Percentiles rank a stretch among this genome's conserved stretches.
Evolutionary conservation across 2,113 vertebrate genomes (phyloP).

Genomic region (Aptenodytes patagonicus): DNA sequence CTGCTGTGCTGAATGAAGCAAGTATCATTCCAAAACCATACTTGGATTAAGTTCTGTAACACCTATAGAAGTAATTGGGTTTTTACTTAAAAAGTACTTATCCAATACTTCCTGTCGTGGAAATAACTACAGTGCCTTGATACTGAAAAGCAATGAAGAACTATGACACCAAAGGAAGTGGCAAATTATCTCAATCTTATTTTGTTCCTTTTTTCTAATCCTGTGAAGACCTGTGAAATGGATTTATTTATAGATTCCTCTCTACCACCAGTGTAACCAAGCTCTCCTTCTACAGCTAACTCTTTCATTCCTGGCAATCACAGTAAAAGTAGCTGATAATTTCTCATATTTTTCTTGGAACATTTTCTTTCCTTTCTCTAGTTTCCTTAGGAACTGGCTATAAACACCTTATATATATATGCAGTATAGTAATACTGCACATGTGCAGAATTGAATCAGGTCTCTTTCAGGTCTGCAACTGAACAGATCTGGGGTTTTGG

Average conservation of each 20-base stretch:
- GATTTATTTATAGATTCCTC: slow-evolving; percentile 13
- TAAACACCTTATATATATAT: background rate
- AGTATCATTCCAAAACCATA: background rate
- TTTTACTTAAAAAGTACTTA: background rate
- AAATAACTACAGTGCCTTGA: background rate
- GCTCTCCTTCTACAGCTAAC: background rate
- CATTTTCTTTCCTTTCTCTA: background rate
- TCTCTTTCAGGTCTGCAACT: background rate
- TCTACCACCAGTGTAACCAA: background rate
- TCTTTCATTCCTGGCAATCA: background rate
- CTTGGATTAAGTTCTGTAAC: background rate
- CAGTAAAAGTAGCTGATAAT: background rate
- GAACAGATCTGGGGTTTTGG: background rate
- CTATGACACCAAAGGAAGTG: background rate
- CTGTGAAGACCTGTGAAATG: slow-evolving; percentile 22
- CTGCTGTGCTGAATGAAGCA: background rate
- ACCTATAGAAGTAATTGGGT: background rate
- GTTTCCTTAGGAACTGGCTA: slow-evolving; percentile 28
- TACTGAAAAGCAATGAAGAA: background rate
- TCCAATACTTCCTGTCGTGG: background rate
- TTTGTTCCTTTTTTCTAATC: background rate
- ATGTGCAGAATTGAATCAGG: background rate
- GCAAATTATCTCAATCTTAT: background rate
- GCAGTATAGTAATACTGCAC: background rate
- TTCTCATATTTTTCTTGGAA: background rate